These are phyloP conservation scores for Vombatus ursinus DNA, from an alignment of 2,113 vertebrate genomes.

Conservation along the genomic window DNA sequence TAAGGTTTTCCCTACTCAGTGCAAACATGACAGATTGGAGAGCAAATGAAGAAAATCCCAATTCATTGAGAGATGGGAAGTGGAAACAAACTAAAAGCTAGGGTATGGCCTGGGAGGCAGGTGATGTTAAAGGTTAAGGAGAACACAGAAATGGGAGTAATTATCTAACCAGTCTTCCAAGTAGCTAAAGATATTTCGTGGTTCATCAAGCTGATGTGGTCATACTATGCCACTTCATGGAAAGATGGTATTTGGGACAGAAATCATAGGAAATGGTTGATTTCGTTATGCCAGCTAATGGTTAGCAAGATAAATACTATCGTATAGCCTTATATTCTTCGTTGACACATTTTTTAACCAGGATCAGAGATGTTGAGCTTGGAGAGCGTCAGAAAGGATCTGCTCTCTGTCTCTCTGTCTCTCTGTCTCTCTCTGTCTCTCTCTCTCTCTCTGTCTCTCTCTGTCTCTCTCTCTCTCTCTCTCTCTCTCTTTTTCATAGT, in stretches of 20 bases:
- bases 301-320: not conserved
- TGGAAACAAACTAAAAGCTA: not conserved
- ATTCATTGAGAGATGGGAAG: not conserved
- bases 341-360: not conserved
- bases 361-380: not conserved
- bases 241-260: not conserved
- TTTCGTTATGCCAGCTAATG: not conserved
- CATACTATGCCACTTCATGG: not conserved
- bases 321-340: not conserved
- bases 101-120: not conserved
- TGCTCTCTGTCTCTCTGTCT: not conserved
- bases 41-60: not conserved
- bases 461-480: too few relatives aligned
- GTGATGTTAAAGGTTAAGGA: not conserved
- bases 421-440: too few relatives aligned
- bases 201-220: not conserved
- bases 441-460: too few relatives aligned
- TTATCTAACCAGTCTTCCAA: not conserved
- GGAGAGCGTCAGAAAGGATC: not conserved
- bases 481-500: fast-evolving
- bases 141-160: not conserved
- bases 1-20: not conserved
- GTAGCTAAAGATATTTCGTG: not conserved
- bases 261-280: not conserved
- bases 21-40: not conserved